Conservation (phyloP, 2,113 vertebrate species). For the Neolamprologus fasciatus region DNA sequence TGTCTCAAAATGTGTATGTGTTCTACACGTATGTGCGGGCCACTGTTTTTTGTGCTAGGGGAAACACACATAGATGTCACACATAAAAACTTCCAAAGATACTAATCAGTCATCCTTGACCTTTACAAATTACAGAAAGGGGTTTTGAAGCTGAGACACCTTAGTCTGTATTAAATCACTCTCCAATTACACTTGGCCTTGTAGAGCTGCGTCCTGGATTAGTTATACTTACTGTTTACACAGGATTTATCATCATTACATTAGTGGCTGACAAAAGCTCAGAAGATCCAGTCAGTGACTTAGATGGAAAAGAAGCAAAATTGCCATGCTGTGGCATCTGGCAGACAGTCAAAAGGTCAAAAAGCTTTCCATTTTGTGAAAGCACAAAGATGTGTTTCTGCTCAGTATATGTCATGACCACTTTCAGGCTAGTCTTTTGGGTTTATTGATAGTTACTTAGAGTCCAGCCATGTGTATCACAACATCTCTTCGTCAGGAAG, state of each 20-base stretch:
- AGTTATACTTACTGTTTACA: conserved; percentile 35
- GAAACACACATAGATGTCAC: not conserved
- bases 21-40: not conserved
- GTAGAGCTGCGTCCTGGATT: not conserved
- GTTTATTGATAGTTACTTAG: not conserved
- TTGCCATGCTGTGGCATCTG: conserved; percentile 5
- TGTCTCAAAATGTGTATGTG: not conserved
- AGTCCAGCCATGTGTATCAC: not conserved
- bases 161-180: conserved; percentile 5
- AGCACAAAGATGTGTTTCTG: not conserved
- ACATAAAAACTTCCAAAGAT: not conserved
- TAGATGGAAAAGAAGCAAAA: conserved; percentile 20
- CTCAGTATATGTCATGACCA: not conserved
- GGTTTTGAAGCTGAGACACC: not conserved
- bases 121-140: conserved; percentile 5
- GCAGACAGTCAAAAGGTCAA: conserved; percentile 38
- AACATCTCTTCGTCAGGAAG: not conserved
- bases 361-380: not conserved
- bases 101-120: conserved; percentile 25
- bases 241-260: conserved; percentile 48
- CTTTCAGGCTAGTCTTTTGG: not conserved
- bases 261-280: not conserved
- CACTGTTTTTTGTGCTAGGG: not conserved
- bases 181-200: conserved; percentile 24
- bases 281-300: not conserved